Evolutionary conservation across 2,888 invertebrate species (phyloP).

Genomic region (Villa cingulata): DNA sequence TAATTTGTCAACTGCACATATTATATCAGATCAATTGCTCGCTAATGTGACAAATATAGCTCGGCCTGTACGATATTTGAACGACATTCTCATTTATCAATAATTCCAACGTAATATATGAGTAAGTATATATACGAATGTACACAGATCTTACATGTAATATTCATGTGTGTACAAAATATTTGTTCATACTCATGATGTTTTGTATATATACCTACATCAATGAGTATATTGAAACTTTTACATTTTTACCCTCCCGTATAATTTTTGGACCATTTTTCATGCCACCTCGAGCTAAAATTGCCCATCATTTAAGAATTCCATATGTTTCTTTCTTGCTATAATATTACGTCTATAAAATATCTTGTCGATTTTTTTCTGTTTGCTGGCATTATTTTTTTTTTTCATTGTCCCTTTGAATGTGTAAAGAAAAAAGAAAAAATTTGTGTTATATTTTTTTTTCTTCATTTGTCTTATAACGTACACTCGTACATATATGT

Average conservation of each 20-base stretch:
- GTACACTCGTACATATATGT: neutral
- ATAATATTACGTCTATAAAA: neutral
- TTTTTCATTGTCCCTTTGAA: neutral
- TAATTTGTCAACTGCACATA: neutral
- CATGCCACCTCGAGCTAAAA: neutral
- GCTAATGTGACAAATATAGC: neutral
- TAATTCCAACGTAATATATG: neutral
- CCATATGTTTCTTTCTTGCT: conserved; percentile 2
- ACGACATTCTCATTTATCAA: neutral
- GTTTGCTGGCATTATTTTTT: too few species aligned
- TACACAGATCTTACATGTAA: too few species aligned
- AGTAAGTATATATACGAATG: neutral
- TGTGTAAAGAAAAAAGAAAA: neutral
- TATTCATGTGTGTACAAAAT: too few species aligned
- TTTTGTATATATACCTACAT: too few species aligned
- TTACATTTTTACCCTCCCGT: conserved; percentile 3
- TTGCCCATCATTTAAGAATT: neutral
- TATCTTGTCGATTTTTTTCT: neutral
- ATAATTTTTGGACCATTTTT: conserved; percentile 7
- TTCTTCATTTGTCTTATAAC: too few species aligned
- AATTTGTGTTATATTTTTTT: too few species aligned
- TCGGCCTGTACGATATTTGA: neutral
- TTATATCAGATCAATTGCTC: neutral
- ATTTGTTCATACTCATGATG: too few species aligned
- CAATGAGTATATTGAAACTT: too few species aligned